phyloP scores from a whole-genome alignment of 2,888 invertebrate genomes.

The Therioaphis trifolii region DNA sequence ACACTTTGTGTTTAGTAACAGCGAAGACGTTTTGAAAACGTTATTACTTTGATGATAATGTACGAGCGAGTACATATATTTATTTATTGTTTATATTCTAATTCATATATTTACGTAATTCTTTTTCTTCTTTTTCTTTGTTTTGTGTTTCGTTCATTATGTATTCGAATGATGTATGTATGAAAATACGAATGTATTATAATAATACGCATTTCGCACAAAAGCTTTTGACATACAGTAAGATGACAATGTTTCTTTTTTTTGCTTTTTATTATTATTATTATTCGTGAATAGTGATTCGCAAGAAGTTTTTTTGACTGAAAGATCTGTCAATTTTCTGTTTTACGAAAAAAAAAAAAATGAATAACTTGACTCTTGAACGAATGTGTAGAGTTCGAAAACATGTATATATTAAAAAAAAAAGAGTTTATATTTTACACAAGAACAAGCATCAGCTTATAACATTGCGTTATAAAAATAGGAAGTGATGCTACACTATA shows the following conservation, averaged over 20 bases:
- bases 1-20: not conserved
- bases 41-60: not conserved
- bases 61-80: not conserved
- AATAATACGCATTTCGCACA: not conserved
- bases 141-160: no score
- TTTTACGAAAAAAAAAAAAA: not conserved
- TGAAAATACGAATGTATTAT: no score
- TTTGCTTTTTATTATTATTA: not conserved
- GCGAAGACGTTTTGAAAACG: not conserved
- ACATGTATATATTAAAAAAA: not conserved
- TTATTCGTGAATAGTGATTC: not conserved
- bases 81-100: not conserved
- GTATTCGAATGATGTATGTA: no score
- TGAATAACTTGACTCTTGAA: conserved; percentile 6
- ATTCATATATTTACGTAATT: no score
- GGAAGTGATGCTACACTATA: not conserved
- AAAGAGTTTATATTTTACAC: not conserved
- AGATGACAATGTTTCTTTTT: not conserved
- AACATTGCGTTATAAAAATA: not conserved
- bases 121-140: no score
- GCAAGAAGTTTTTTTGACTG: not conserved
- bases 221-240: conserved; percentile 5
- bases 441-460: not conserved
- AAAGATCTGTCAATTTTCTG: not conserved
- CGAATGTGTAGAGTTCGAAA: not conserved